phyloP scores from a whole-genome alignment of 2,113 vertebrate genomes.

The Origma solitaria region DNA sequence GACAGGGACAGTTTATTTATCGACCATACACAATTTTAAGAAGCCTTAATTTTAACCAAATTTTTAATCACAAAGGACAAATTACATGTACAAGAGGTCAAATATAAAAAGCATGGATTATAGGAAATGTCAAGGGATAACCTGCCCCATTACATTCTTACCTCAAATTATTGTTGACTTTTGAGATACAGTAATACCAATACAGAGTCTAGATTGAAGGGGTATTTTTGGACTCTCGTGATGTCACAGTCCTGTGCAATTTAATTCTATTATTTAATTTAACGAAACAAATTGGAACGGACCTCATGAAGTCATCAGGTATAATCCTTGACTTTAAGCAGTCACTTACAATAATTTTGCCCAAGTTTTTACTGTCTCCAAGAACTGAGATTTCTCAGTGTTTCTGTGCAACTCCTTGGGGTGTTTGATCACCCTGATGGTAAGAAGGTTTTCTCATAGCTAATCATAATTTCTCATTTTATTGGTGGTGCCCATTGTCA shows the following conservation, averaged over 20 bases:
- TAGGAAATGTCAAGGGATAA: neutral
- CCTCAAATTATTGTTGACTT: neutral
- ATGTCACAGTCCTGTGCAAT: neutral
- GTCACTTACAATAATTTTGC: neutral
- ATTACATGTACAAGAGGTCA: neutral
- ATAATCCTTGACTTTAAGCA: neutral
- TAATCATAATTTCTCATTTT: neutral
- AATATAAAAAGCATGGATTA: neutral
- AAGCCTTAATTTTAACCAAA: neutral
- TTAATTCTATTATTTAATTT: neutral
- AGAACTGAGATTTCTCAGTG: neutral
- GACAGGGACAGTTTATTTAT: neutral
- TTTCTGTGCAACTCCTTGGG: neutral
- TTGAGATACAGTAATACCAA: neutral
- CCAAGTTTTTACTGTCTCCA: neutral
- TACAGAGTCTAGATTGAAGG: neutral
- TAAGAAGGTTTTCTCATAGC: neutral
- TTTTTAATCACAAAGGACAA: neutral
- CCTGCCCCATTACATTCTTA: neutral
- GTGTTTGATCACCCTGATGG: neutral
- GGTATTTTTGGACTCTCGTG: neutral
- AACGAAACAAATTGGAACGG: neutral
- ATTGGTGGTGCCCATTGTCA: neutral
- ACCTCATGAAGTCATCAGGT: neutral
- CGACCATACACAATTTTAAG: neutral